phyloP scores from a whole-genome alignment of 2,113 vertebrate species.

The Scomber japonicus region DNA sequence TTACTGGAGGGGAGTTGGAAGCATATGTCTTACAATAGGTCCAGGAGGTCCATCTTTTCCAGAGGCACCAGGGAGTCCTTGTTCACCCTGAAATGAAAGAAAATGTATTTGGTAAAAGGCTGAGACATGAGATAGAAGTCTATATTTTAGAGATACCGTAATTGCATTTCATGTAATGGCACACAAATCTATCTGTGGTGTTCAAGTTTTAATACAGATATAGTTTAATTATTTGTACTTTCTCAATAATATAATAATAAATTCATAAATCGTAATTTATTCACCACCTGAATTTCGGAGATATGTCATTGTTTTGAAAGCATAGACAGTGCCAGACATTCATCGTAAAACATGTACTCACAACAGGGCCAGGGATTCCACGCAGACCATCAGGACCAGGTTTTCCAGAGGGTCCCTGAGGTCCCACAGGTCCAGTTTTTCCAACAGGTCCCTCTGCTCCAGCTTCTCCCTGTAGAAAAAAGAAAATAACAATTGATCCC shows the following conservation, averaged over 20 bases:
- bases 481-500: neutral
- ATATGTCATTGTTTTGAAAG: neutral
- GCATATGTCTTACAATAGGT: constrained; percentile 88
- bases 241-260: neutral
- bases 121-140: neutral
- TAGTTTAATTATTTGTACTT: neutral
- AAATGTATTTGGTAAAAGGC: neutral
- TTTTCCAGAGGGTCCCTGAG: constrained; percentile 95
- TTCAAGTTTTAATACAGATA: neutral
- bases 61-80: constrained; percentile 93
- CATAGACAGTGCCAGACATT: neutral
- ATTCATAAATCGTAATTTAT: neutral
- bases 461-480: constrained; percentile 89
- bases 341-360: constrained; percentile 66
- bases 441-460: constrained; percentile 95
- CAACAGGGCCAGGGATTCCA: constrained; percentile 97
- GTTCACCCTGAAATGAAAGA: constrained; percentile 90
- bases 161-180: neutral
- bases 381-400: constrained; percentile 94
- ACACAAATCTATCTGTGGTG: neutral
- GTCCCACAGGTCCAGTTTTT: constrained; percentile 96
- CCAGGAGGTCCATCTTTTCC: constrained; percentile 96
- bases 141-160: neutral
- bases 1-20: neutral
- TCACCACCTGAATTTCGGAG: neutral